Evolutionary conservation across 2,797 vertebrate species (phyloP).

Genomic region (Pygocentrus nattereri): DNA sequence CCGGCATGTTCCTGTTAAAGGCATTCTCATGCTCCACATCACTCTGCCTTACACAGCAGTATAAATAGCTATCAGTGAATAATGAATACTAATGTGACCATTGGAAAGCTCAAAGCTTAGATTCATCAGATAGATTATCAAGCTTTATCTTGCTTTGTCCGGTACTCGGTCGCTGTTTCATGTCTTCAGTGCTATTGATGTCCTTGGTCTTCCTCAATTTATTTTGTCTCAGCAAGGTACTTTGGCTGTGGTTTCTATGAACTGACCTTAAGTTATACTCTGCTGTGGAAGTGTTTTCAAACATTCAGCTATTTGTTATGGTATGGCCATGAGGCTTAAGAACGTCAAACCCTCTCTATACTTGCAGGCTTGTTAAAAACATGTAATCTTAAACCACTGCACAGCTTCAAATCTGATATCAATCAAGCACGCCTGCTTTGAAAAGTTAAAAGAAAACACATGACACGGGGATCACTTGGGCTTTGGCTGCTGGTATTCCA

Average conservation of each 20-base stretch:
- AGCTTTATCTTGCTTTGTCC: constrained; percentile 1
- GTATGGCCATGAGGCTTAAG: constrained; percentile 63
- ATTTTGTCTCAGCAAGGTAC: constrained; percentile 9
- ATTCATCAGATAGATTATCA: constrained; percentile 17
- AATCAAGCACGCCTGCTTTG: constrained; percentile 75
- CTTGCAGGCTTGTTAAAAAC: constrained; percentile 68
- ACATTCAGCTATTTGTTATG: constrained; percentile 69
- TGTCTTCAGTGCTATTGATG: constrained; percentile 3
- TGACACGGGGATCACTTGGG: constrained; percentile 61
- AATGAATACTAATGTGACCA: not conserved
- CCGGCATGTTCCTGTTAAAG: not conserved
- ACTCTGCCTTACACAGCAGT: not conserved
- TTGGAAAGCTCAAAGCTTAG: not conserved
- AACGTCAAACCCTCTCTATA: constrained; percentile 64
- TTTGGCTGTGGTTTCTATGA: constrained; percentile 19
- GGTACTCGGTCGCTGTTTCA: not conserved
- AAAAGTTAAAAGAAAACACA: constrained; percentile 77
- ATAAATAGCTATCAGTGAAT: constrained; percentile 15
- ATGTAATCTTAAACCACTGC: constrained; percentile 78
- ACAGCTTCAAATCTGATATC: constrained; percentile 71
- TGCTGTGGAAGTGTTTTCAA: constrained; percentile 45
- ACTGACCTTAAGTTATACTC: not conserved
- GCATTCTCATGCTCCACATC: not conserved
- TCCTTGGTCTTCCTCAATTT: constrained; percentile 22
- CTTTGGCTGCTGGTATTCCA: constrained; percentile 35